Conservation (phyloP, 1,140 invertebrate species). For the Hyphantria cunea region DNA sequence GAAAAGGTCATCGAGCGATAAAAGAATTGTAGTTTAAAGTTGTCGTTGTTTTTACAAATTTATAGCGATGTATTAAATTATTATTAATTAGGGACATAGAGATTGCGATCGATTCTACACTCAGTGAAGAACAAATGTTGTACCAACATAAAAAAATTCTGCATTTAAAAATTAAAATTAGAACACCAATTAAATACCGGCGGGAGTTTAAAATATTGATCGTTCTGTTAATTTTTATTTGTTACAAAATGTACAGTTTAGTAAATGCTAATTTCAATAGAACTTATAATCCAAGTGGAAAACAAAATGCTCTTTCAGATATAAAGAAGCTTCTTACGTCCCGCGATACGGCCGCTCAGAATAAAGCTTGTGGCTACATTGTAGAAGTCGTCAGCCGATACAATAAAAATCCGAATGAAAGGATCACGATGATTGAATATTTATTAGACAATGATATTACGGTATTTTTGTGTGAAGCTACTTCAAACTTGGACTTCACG, state of each 20-base stretch:
- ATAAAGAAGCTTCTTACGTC: constrained; percentile 68
- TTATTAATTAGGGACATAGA: no score
- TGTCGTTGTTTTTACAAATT: no score
- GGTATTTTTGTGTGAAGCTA: constrained; percentile 72
- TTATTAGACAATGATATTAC: constrained; percentile 70
- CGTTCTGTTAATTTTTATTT: not conserved
- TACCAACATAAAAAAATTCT: no score
- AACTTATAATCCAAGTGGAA: constrained; percentile 68
- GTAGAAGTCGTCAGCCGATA: constrained; percentile 63
- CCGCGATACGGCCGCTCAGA: constrained; percentile 60
- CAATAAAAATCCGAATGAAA: constrained; percentile 53
- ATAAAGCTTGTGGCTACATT: constrained; percentile 65
- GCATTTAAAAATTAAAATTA: no score
- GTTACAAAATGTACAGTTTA: constrained; percentile 60
- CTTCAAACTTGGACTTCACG: constrained; percentile 64
- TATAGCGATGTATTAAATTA: no score
- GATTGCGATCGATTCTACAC: no score
- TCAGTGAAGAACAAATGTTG: no score
- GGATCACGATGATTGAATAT: constrained; percentile 57
- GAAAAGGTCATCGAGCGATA: no score
- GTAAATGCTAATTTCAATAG: constrained; percentile 63
- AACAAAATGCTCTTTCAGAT: constrained; percentile 67
- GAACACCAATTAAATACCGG: no score
- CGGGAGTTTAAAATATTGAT: constrained; percentile 3
- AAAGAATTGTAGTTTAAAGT: no score